Evolutionary conservation across 2,797 vertebrate genomes (phyloP).

Genomic region (Gobionotothen gibberifrons): DNA sequence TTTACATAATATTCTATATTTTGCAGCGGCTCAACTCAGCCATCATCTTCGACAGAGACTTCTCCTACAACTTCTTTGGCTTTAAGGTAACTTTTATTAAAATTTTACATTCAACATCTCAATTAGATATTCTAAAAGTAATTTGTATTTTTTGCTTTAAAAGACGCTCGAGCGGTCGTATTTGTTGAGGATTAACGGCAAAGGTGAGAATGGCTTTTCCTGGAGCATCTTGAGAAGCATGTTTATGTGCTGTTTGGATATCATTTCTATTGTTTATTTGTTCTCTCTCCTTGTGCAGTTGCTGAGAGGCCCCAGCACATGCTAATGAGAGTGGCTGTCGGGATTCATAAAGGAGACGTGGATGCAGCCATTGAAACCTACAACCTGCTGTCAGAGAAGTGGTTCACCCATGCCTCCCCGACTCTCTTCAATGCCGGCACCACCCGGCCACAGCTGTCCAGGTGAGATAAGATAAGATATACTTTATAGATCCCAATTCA

Average conservation of each 20-base stretch:
- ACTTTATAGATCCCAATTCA: neutral
- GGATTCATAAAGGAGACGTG: slow-evolving; percentile 91
- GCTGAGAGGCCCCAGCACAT: slow-evolving; percentile 97
- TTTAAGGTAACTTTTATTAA: slow-evolving; percentile 84
- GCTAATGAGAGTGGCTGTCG: slow-evolving; percentile 96
- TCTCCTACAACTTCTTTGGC: slow-evolving; percentile 98
- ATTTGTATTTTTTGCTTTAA: slow-evolving; percentile 16
- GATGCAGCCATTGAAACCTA: slow-evolving; percentile 94
- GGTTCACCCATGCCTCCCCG: slow-evolving; percentile 98
- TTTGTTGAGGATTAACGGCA: slow-evolving; percentile 94
- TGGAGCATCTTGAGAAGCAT: neutral
- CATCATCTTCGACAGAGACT: slow-evolving; percentile 96
- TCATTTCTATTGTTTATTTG: neutral
- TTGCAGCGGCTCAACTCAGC: slow-evolving; percentile 91
- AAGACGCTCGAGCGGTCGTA: slow-evolving; percentile 96
- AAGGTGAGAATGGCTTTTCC: slow-evolving; percentile 70
- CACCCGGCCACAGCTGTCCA: slow-evolving; percentile 93
- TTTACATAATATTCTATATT: neutral
- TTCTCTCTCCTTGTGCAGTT: slow-evolving; percentile 69
- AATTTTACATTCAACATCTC: neutral
- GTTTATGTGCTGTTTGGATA: neutral
- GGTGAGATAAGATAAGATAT: slow-evolving; percentile 37
- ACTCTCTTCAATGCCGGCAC: slow-evolving; percentile 98
- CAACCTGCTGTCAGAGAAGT: slow-evolving; percentile 95
- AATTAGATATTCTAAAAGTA: neutral